Evolutionary conservation across 2,113 vertebrate species (phyloP), one percentile per base, ranked within the genome.

Genomic region (Corvus cornix): DNA sequence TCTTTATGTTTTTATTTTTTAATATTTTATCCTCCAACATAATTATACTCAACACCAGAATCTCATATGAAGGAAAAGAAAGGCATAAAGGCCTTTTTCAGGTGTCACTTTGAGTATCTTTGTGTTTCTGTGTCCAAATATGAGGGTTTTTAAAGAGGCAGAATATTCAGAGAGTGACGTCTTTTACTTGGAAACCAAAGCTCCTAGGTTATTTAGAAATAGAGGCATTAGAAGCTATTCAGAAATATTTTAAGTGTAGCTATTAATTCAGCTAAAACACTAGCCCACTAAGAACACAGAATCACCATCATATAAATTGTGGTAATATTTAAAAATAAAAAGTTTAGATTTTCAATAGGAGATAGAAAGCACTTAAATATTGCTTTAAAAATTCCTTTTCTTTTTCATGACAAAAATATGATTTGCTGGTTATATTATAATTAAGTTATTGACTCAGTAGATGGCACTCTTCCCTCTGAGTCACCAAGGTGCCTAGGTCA

Each of bases 401-500:
- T 60, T 8, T 93, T 92, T 80, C 35, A 55, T 2, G 4, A 55
- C 7, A 77, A 63, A 52, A 73, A 21, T 3, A 20, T n/a, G 5
- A 46, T 80, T 63, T 87, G n/a, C 60, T 85, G 7, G 4, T 74
- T 95, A 56, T 72, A 48, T 88, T 73, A 66, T 91, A 88, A 76
- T 89, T 48, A 89, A 86, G 16, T 87, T 92, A 58, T 21, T 86
- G 72, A 82, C 83, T 94, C 92, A 92, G 91, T 95, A 97, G 95
- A 83, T 96, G 94, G 88, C 95, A 95, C 43, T 95, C 83, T 97
- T 96, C 72, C 37, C 76, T 95, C 49, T 95, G 72, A 92, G 75
- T 94, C 79, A 63, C 68, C 13, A 67, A 31, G 60, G 60, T 89
- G 30, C 20, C 24, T 67, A 55, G 46, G 43, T 86, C 51, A 84